Percentiles rank a stretch among this genome's conserved stretches.
phyloP scores from a whole-genome alignment of 2,797 vertebrate genomes.

The Babyrousa celebensis region DNA sequence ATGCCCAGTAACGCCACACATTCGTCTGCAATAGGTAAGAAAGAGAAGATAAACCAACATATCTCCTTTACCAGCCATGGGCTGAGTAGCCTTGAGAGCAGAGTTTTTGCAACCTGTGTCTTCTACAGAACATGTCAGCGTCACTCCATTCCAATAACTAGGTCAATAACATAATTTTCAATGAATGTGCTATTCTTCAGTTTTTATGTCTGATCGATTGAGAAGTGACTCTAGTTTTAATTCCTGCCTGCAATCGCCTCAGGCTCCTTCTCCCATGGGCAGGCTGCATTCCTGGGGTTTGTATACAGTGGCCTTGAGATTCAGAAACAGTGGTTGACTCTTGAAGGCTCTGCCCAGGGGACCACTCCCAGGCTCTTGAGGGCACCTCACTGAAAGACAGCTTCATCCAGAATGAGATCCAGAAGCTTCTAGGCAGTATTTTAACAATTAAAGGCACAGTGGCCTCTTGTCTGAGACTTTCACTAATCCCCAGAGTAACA shows the following conservation, averaged over 20 bases:
- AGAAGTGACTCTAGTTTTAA: neutral
- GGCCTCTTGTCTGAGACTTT: neutral
- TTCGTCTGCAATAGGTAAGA: neutral
- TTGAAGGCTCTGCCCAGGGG: neutral
- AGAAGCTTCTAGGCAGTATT: neutral
- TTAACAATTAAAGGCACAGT: neutral
- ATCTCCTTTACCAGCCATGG: neutral
- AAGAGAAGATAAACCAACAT: neutral
- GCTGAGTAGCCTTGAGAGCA: neutral
- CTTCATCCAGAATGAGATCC: neutral
- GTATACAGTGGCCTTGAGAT: neutral
- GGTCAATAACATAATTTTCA: neutral
- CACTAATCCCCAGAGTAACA: neutral
- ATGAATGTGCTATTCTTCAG: neutral
- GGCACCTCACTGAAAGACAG: neutral
- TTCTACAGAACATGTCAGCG: neutral
- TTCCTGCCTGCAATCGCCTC: neutral
- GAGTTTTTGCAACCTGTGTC: neutral
- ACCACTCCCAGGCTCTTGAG: neutral
- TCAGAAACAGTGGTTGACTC: neutral
- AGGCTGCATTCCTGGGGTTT: neutral
- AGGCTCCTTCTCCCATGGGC: neutral
- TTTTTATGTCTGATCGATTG: neutral
- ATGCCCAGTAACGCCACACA: too few relatives aligned
- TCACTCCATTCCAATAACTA: neutral